Base-by-base conservation (phyloP, 2,888 invertebrate genomes). In the Diarsia rubi region DNA sequence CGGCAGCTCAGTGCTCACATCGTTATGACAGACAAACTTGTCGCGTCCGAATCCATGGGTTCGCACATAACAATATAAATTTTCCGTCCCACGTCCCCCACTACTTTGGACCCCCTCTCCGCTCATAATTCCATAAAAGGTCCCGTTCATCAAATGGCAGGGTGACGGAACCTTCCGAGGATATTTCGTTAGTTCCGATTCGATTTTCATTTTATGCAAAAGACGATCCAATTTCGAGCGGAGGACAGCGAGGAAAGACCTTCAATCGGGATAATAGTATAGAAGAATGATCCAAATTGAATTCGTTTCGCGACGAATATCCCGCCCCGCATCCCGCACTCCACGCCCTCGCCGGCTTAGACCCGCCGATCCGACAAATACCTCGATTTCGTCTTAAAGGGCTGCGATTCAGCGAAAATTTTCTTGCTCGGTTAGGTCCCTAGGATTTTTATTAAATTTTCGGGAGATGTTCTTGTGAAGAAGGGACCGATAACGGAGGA, bases 271-370 rank as follows among this genome's bases (percentile, higher is more conserved):
- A 95, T 95, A 95, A 95, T 95, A 91, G 84, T 85, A 90, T 93
- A 94, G 93, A 94, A 95, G 96, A 95, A 95, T 95, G 95, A 96
- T 95, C 95, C 93, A 95, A 96, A 96, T 96, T 96, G 95, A 95
- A 95, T 96, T 94, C 90, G 88, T 91, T 88, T 90, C 87, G 88
- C 89, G 89, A 88, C 88, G 89, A 86, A 85, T 86, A 86, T 82
- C 88, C 85, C 85, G 70, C 82, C 84, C 83, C 86, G 81, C 82
- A 49, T 80, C 83, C 81, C 85, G 81, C 82, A 31, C 82, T 79
- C 85, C 84, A 76, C 83, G 77, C 84, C 87, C 86, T 85, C 86
- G 75, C 78, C 80, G 87, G 87, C 89, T 89, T 88, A 89, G 86
- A 87, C 82, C 84, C 88, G 82, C 86, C 90, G 89, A 90, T 89